phyloP scores from a whole-genome alignment of 2,888 invertebrate genomes.

The Anarsia innoxiella region DNA sequence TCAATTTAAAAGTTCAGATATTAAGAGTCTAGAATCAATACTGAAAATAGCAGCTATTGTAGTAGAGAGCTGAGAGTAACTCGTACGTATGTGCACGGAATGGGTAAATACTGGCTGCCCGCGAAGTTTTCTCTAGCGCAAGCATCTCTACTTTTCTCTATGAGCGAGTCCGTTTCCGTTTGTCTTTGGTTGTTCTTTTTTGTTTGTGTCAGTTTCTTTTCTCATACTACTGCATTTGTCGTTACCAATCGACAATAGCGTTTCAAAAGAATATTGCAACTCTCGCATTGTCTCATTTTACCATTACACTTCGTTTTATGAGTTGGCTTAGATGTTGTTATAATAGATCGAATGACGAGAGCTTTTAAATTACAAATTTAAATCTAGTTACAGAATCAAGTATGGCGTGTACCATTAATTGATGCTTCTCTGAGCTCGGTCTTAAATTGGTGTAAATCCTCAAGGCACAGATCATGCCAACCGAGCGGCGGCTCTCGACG shows the following conservation, averaged over 20 bases:
- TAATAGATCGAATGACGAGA: no score
- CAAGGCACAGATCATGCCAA: conserved; percentile 71
- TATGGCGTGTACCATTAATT: conserved; percentile 56
- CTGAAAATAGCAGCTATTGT: conserved; percentile 17
- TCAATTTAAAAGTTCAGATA: no score
- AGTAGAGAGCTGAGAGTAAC: no score
- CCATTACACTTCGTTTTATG: no score
- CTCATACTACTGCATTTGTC: conserved; percentile 58
- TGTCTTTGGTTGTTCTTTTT: conserved; percentile 63
- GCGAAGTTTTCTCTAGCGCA: conserved; percentile 58
- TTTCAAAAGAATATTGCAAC: no score
- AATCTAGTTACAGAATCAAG: conserved; percentile 35
- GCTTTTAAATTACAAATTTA: no score
- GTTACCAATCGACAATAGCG: no score
- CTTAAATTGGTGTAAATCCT: conserved; percentile 73
- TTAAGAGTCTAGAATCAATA: conserved; percentile 4
- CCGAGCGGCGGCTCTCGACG: conserved; percentile 64
- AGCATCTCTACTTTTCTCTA: conserved; percentile 62
- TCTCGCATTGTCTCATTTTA: no score
- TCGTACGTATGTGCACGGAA: conserved; percentile 45
- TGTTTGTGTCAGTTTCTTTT: conserved; percentile 55
- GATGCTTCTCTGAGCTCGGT: conserved; percentile 58
- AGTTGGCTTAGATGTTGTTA: no score
- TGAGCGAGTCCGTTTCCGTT: conserved; percentile 67
- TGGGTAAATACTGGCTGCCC: conserved; percentile 44